Evolutionary conservation across 64 coral and sea anemone genomes (phyloP).

Genomic region (Montipora capricornis): DNA sequence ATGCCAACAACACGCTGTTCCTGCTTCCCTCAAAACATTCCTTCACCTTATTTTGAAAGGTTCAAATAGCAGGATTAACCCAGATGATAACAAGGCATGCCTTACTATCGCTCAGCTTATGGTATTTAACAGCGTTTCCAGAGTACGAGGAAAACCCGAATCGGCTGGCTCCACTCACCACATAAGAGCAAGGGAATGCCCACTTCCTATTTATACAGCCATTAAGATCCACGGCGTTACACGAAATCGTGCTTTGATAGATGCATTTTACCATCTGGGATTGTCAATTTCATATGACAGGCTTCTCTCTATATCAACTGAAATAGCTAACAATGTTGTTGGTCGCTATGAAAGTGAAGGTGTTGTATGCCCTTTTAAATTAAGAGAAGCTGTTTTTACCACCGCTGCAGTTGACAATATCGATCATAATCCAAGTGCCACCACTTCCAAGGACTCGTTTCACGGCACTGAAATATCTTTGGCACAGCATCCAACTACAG

Average conservation of each 20-base stretch:
- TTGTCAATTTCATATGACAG: conserved; percentile 66
- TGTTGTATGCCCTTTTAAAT: background rate
- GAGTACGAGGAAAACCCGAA: background rate
- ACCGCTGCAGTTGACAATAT: background rate
- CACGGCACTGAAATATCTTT: conserved; percentile 33
- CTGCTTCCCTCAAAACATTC: background rate
- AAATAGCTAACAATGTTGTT: conserved; percentile 25
- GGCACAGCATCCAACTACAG: background rate
- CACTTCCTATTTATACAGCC: conserved; percentile 17
- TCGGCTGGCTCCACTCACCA: background rate
- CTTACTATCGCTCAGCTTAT: too few species aligned
- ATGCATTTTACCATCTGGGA: conserved; percentile 33
- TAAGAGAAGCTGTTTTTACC: background rate
- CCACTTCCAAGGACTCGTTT: too few species aligned
- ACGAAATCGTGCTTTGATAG: background rate
- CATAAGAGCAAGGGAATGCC: conserved; percentile 8
- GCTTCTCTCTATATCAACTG: conserved; percentile 27
- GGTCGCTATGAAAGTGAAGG: background rate
- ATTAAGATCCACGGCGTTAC: conserved; percentile 12
- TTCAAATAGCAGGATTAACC: too few species aligned
- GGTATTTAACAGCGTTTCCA: too few species aligned
- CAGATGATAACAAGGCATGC: too few species aligned
- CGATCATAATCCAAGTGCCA: background rate
- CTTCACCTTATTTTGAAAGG: conserved; percentile 21
- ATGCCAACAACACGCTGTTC: too few species aligned